phyloP scores from a whole-genome alignment of 1,140 invertebrate species.

The Camponotus floridanus region DNA sequence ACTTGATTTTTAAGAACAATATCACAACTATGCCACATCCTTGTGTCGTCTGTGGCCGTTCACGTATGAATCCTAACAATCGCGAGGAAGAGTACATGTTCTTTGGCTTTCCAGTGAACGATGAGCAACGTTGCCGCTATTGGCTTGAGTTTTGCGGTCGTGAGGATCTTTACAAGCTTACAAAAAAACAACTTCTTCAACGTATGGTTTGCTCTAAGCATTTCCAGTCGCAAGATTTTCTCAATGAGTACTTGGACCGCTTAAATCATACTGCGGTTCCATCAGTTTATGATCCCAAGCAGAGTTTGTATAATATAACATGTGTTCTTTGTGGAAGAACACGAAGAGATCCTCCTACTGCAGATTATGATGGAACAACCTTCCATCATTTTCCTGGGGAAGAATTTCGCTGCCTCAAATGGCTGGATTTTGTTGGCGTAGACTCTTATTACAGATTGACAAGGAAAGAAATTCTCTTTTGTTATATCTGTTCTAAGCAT shows the following conservation, averaged over 20 bases:
- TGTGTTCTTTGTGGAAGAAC: constrained; percentile 82
- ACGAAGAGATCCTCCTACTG: constrained; percentile 79
- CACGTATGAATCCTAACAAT: constrained; percentile 85
- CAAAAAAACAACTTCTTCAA: constrained; percentile 84
- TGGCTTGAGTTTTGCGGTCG: constrained; percentile 85
- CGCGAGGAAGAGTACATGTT: constrained; percentile 84
- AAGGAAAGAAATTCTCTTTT: constrained; percentile 84
- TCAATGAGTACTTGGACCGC: constrained; percentile 83
- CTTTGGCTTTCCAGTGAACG: constrained; percentile 85
- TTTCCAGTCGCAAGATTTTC: constrained; percentile 81
- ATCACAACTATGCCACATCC: constrained; percentile 84
- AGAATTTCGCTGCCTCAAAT: constrained; percentile 84
- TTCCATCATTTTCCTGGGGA: constrained; percentile 86
- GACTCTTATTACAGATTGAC: constrained; percentile 85
- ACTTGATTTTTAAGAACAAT: background rate
- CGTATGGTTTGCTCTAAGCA: constrained; percentile 85
- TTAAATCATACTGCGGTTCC: constrained; percentile 82
- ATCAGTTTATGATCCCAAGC: constrained; percentile 84
- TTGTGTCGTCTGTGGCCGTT: constrained; percentile 85
- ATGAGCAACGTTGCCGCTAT: constrained; percentile 81
- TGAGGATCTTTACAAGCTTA: constrained; percentile 84
- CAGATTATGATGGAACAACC: constrained; percentile 81
- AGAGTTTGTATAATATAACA: constrained; percentile 84
- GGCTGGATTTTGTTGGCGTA: constrained; percentile 85
- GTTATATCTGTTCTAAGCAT: constrained; percentile 85